Percentiles rank a stretch among this genome's conserved stretches.
Conservation (phyloP, 2,113 vertebrate genomes). For the Otis tarda region DNA sequence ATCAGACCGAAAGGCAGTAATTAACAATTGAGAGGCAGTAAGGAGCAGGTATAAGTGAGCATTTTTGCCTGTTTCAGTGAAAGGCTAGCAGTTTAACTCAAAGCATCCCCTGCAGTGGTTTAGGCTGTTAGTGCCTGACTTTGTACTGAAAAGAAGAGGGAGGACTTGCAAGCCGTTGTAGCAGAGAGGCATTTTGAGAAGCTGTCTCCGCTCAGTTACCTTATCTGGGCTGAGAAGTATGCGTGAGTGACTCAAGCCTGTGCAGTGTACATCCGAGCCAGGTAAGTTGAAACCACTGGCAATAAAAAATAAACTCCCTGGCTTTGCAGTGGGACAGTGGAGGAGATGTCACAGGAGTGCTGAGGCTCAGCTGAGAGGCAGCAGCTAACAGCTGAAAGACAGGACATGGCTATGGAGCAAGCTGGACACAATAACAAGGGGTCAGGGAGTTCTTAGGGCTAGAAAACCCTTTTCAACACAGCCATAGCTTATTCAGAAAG, state of each 20-base stretch:
- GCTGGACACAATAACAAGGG: not conserved
- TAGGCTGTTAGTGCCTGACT: conserved; percentile 27
- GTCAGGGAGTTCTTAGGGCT: not conserved
- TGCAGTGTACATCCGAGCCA: not conserved
- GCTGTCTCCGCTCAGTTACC: not conserved
- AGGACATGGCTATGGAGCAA: not conserved
- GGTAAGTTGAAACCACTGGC: not conserved
- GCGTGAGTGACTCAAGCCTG: not conserved
- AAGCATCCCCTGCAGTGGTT: conserved; percentile 49
- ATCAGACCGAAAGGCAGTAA: not conserved
- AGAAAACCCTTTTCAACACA: not conserved
- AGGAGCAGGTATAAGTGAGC: not conserved
- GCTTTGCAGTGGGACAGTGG: not conserved
- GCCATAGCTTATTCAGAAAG: not conserved
- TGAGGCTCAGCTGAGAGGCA: not conserved
- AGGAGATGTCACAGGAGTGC: not conserved
- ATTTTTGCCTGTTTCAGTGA: conserved; percentile 29
- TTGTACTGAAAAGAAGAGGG: conserved; percentile 27
- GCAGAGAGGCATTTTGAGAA: conserved; percentile 30
- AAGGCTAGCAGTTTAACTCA: conserved; percentile 47
- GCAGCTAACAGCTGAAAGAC: not conserved
- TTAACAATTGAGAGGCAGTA: not conserved
- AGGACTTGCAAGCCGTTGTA: not conserved
- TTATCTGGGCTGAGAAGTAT: not conserved
- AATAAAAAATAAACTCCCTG: not conserved